Percentiles rank a stretch among this genome's conserved stretches.
These are phyloP conservation scores for Oncorhynchus keta DNA, from an alignment of 2,113 vertebrate species.

Conservation along the genomic window DNA sequence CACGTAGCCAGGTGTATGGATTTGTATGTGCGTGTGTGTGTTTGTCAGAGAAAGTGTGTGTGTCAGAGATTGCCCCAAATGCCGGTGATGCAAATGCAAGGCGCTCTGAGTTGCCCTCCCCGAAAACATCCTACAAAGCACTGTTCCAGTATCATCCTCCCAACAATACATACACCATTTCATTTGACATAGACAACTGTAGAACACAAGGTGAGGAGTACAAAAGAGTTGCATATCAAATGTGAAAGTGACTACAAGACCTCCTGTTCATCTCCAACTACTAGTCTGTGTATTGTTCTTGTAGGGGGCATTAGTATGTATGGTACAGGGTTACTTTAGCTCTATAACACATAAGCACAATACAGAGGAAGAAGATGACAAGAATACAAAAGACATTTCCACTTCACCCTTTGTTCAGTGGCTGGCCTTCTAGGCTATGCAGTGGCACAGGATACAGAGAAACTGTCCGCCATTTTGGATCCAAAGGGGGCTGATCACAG, in stretches of 20 bases:
- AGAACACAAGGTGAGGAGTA: constrained; percentile 50
- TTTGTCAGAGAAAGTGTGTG: constrained; percentile 50
- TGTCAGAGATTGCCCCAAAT: constrained; percentile 68
- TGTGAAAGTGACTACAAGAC: constrained; percentile 18
- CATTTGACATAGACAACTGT: constrained; percentile 56
- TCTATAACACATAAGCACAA: constrained; percentile 4
- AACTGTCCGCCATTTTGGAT: constrained; percentile 56
- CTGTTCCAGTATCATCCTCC: constrained; percentile 49
- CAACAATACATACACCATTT: constrained; percentile 59
- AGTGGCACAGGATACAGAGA: neutral
- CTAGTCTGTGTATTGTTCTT: constrained; percentile 50
- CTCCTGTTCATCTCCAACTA: constrained; percentile 55
- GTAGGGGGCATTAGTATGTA: constrained; percentile 45
- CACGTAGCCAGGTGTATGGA: constrained; percentile 66
- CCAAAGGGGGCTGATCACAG: constrained; percentile 69
- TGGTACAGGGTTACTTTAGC: constrained; percentile 25
- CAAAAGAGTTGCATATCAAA: constrained; percentile 53
- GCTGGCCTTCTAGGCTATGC: neutral
- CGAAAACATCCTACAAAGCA: constrained; percentile 65
- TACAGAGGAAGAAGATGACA: constrained; percentile 1
- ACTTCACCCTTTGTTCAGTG: neutral
- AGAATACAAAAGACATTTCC: neutral
- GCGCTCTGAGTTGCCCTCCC: constrained; percentile 62
- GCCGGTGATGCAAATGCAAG: constrained; percentile 53
- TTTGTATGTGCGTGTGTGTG: constrained; percentile 31